Evolutionary conservation across 2,113 vertebrate species (phyloP).

Genomic region (Ginglymostoma cirratum): DNA sequence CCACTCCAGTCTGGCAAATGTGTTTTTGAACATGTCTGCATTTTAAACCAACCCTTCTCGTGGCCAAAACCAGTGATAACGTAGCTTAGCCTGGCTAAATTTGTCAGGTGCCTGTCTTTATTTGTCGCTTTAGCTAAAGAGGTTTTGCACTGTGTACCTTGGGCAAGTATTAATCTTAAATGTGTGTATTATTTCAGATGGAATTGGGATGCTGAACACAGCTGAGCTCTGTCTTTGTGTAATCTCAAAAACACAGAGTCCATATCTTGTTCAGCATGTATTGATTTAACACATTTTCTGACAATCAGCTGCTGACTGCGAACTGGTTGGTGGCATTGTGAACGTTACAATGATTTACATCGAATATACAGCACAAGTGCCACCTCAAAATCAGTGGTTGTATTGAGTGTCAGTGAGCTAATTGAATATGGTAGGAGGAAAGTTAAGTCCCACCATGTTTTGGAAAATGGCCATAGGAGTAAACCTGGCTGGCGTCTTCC

Average conservation of each 20-base stretch:
- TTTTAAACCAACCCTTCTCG: background rate
- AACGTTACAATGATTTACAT: background rate
- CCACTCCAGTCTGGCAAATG: background rate
- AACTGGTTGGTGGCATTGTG: too few species aligned
- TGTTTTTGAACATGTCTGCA: background rate
- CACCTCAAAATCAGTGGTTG: too few species aligned
- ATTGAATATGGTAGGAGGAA: background rate
- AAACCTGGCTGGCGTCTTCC: background rate
- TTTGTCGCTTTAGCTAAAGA: background rate
- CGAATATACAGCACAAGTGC: background rate
- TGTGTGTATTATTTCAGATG: background rate
- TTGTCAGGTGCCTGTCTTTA: background rate
- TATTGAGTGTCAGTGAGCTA: background rate
- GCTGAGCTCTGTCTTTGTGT: too few species aligned
- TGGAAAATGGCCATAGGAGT: background rate
- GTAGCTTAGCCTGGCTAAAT: background rate
- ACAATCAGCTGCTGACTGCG: background rate
- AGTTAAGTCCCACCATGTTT: too few species aligned
- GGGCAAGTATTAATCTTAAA: background rate
- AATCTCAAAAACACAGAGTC: background rate
- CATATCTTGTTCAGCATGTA: background rate
- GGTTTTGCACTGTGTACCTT: background rate
- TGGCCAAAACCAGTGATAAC: background rate
- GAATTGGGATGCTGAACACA: background rate
- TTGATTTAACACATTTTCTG: background rate